Evolutionary conservation across 2,113 vertebrate genomes (phyloP).

Genomic region (human): GRCh38 chr2:228592001-228592500

Average conservation of each 20-base stretch:
- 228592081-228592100: background rate
- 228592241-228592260: background rate
- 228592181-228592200: background rate
- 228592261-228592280: background rate
- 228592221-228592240: background rate
- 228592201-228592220: background rate
- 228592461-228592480: background rate
- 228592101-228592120: background rate
- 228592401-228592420: background rate
- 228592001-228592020: background rate
- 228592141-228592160: background rate
- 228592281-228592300: background rate
- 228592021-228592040: background rate
- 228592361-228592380: background rate
- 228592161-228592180: background rate
- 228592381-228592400: background rate
- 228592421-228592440: background rate
- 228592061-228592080: background rate
- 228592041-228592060: background rate
- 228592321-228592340: background rate
- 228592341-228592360: background rate
- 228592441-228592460: background rate
- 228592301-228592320: background rate
- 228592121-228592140: background rate
- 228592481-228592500: background rate